phyloP scores from a whole-genome alignment of 2,797 vertebrate species.

The Nannoperca australis region DNA sequence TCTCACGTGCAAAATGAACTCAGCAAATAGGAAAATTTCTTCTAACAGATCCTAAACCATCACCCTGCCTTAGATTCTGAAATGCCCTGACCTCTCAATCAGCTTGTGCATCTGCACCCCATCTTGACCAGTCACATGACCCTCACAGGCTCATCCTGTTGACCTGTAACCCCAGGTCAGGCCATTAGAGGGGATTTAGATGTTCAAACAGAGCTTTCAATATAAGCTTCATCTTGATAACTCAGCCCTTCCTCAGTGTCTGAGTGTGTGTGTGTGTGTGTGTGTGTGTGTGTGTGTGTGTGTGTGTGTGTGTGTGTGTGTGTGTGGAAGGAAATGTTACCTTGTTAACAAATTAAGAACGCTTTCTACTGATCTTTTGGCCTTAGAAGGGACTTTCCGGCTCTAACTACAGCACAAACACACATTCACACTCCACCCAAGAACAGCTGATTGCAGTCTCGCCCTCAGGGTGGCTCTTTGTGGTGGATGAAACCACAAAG shows the following conservation, averaged over 20 bases:
- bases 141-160: slow-evolving; percentile 59
- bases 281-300: slow-evolving; percentile 29
- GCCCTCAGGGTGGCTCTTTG: slow-evolving; percentile 8
- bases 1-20: slow-evolving; percentile 59
- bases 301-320: slow-evolving; percentile 20
- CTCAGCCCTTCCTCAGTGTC: slow-evolving; percentile 30
- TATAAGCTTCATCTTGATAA: slow-evolving; percentile 69
- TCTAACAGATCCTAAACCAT: slow-evolving; percentile 32
- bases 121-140: slow-evolving; percentile 68
- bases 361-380: slow-evolving; percentile 49
- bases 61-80: slow-evolving; percentile 39
- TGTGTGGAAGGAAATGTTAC: slow-evolving; percentile 62
- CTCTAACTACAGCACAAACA: slow-evolving; percentile 41
- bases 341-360: slow-evolving; percentile 67
- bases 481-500: neutral
- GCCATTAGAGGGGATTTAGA: slow-evolving; percentile 68
- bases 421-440: slow-evolving; percentile 17
- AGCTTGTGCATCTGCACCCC: slow-evolving; percentile 41
- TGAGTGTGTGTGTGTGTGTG: slow-evolving; percentile 13
- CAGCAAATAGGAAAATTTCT: slow-evolving; percentile 65
- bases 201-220: slow-evolving; percentile 54
- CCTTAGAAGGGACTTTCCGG: slow-evolving; percentile 51
- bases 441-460: slow-evolving; percentile 27
- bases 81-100: slow-evolving; percentile 60
- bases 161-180: slow-evolving; percentile 65